Conservation (phyloP, 2,113 vertebrate genomes). For the Mirounga angustirostris region DNA sequence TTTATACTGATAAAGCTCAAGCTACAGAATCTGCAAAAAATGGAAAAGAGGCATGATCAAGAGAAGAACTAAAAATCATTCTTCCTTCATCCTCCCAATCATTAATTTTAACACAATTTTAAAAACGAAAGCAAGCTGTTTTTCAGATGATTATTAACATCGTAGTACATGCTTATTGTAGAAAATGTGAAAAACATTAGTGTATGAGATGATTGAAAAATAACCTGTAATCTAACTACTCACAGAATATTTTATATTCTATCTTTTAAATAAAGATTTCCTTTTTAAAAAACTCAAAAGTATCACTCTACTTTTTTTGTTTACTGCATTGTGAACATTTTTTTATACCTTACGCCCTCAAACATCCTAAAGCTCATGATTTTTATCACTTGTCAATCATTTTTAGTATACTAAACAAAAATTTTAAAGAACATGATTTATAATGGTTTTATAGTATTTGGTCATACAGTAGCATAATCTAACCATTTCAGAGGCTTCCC, state of each 20-base stretch:
- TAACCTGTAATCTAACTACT: not conserved
- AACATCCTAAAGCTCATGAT: not conserved
- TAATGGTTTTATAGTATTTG: not conserved
- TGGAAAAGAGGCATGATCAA: not conserved
- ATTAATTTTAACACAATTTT: constrained; percentile 39
- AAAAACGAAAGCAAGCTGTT: not conserved
- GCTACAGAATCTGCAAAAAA: constrained; percentile 48
- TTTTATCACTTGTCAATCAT: constrained; percentile 36
- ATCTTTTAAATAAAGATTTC: not conserved
- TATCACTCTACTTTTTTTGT: not conserved
- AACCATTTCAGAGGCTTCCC: constrained; percentile 31
- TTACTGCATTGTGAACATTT: not conserved
- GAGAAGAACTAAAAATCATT: not conserved
- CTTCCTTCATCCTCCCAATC: not conserved
- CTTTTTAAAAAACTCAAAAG: constrained; percentile 42
- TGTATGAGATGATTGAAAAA: not conserved
- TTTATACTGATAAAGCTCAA: constrained; percentile 27
- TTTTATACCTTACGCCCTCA: not conserved
- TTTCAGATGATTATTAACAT: not conserved
- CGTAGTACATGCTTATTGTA: not conserved
- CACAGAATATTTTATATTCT: not conserved
- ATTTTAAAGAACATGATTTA: not conserved
- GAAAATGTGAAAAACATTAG: constrained; percentile 42
- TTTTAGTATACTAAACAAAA: constrained; percentile 44
- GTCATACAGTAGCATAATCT: not conserved